Evolutionary conservation across 92 coral and sea anemone genomes (phyloP).

Genomic region (Parazoanthus swiftii): DNA sequence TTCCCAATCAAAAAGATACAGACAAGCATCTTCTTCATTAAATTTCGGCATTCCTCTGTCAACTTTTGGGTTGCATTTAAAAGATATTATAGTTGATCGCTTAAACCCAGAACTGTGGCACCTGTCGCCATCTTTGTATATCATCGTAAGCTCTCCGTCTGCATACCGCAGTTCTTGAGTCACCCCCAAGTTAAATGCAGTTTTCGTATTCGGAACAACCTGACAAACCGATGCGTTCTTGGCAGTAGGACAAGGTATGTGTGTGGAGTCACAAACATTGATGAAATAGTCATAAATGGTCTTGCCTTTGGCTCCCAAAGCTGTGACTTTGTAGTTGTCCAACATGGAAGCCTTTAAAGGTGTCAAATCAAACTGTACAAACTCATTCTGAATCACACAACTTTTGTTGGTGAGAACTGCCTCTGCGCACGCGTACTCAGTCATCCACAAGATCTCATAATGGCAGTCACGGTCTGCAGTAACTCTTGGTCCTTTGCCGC

Average conservation of each 20-base stretch:
- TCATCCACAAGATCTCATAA: conserved; percentile 88
- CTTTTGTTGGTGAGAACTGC: conserved; percentile 54
- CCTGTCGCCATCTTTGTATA: conserved; percentile 64
- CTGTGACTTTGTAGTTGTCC: conserved; percentile 59
- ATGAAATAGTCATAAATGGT: conserved; percentile 59
- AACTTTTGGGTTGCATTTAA: conserved; percentile 65
- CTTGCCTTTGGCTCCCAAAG: conserved; percentile 21
- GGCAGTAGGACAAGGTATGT: conserved; percentile 61
- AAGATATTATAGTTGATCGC: conserved; percentile 78
- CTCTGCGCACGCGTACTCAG: conserved; percentile 85
- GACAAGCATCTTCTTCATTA: conserved; percentile 62
- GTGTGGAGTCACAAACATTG: conserved; percentile 76
- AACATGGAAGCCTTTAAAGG: conserved; percentile 52
- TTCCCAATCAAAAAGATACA: conserved; percentile 87
- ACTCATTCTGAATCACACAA: conserved; percentile 69
- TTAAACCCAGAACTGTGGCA: conserved; percentile 67
- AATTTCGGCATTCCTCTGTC: conserved; percentile 75
- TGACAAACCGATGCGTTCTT: conserved; percentile 82
- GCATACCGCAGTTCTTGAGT: conserved; percentile 70
- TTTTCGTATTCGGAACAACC: conserved; percentile 41
- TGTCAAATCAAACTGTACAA: conserved; percentile 83
- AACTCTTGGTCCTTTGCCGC: conserved; percentile 82
- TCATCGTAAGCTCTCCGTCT: conserved; percentile 76
- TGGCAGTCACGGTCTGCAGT: conserved; percentile 57
- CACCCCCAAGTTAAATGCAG: conserved; percentile 66